Percentiles rank a stretch among this genome's conserved stretches.
Evolutionary conservation across 2,797 vertebrate species (phyloP).

Genomic region (Takifugu ocellatus): DNA sequence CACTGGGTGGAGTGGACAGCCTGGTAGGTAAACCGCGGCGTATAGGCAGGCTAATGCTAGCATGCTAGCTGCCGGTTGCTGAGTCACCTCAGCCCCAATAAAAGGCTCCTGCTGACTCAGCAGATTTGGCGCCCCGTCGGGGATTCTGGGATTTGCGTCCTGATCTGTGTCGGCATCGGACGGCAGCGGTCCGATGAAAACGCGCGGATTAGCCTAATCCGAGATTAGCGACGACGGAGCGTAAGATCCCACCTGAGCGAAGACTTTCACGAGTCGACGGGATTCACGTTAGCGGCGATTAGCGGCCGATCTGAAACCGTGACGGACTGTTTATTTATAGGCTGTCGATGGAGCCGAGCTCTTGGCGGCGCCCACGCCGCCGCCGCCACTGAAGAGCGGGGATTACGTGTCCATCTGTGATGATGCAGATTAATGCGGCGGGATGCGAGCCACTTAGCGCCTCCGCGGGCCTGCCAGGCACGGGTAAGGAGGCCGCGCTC

Average conservation of each 20-base stretch:
- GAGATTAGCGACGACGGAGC: neutral
- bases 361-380: neutral
- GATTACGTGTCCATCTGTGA: slow-evolving; percentile 65
- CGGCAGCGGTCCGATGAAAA: too few relatives aligned
- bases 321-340: too few relatives aligned
- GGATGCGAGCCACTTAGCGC: slow-evolving; percentile 46
- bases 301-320: too few relatives aligned
- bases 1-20: slow-evolving; percentile 82
- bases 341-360: too few relatives aligned
- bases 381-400: slow-evolving; percentile 34
- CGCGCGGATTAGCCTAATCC: too few relatives aligned
- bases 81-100: too few relatives aligned
- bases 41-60: too few relatives aligned
- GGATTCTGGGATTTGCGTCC: too few relatives aligned
- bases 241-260: neutral
- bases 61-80: too few relatives aligned
- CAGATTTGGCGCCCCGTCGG: neutral
- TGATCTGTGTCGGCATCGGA: too few relatives aligned
- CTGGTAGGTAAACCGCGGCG: slow-evolving; percentile 79
- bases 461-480: neutral
- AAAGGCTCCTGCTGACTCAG: too few relatives aligned
- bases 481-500: slow-evolving; percentile 3
- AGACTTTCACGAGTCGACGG: neutral
- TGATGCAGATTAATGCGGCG: slow-evolving; percentile 66
- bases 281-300: neutral